Evolutionary conservation across 1,140 invertebrate genomes (phyloP).

Genomic region (Saccostrea glomerata): DNA sequence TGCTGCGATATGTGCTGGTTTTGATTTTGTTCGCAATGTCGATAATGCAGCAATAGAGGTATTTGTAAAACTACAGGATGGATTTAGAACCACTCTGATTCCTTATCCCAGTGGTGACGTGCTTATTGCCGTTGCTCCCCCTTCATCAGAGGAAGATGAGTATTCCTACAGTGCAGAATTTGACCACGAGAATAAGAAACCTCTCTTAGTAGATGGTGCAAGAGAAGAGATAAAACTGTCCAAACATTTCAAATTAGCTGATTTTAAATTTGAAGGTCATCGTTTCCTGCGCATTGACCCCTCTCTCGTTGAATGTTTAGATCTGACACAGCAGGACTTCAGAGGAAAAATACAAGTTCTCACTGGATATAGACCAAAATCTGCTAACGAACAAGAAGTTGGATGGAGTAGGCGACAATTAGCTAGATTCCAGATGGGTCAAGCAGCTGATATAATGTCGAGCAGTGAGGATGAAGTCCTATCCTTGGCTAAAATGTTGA

Average conservation of each 20-base stretch:
- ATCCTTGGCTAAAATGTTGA: slow-evolving; percentile 48
- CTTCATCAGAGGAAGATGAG: slow-evolving; percentile 23
- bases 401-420: slow-evolving; percentile 49
- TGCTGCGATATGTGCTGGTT: slow-evolving; percentile 53
- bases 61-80: slow-evolving; percentile 56
- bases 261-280: slow-evolving; percentile 48
- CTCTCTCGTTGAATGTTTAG: slow-evolving; percentile 54
- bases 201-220: slow-evolving; percentile 42
- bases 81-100: slow-evolving; percentile 43
- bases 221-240: slow-evolving; percentile 39
- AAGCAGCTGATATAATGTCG: slow-evolving; percentile 53
- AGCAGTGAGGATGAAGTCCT: not conserved
- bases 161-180: slow-evolving; percentile 42
- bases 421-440: slow-evolving; percentile 54
- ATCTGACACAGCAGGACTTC: slow-evolving; percentile 22
- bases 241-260: slow-evolving; percentile 49
- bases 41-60: slow-evolving; percentile 46
- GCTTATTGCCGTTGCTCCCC: slow-evolving; percentile 38
- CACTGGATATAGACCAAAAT: slow-evolving; percentile 49
- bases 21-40: slow-evolving; percentile 51
- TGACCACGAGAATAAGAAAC: slow-evolving; percentile 42
- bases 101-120: slow-evolving; percentile 48
- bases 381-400: slow-evolving; percentile 52
- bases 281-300: slow-evolving; percentile 55
- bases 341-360: slow-evolving; percentile 46